Evolutionary conservation across 2,888 invertebrate genomes (phyloP), one percentile per base, ranked within the genome.

Genomic region (Sarcophaga rosellei): DNA sequence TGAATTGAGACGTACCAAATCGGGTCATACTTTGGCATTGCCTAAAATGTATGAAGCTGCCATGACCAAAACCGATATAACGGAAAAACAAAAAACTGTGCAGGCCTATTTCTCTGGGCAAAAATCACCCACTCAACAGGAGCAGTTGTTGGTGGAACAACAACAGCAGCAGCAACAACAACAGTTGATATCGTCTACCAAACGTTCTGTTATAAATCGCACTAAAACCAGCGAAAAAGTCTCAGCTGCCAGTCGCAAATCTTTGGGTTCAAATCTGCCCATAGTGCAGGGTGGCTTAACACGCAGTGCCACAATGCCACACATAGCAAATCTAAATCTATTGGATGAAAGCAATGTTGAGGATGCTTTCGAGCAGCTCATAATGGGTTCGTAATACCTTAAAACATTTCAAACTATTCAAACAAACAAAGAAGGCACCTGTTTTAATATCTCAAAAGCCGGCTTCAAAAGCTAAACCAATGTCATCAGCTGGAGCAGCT

Each of bases 291-390:
- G 94, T 89, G 94, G 95, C 79, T 93, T 97, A 89, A 94, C 95
- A 85, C 95, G 96, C 90, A 97, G 96, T 93, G 95, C 95, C 90
- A 97, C 97, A 59, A 95, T 97, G 95, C 96, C 96, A 10, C 95
- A 96, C 88, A 95, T 96, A 88, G 94, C 94, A n/a, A 94, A 94
- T 90, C 94, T 96, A 77, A 95, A 95, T 92, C 92, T 95, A 92
- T 94, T 96, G 91, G 97, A 96, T 93, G 97, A 96, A 93, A 95
- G 94, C 93, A 97, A 97, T 94, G 96, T 97, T 86, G 98, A 98
- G 92, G 96, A 96, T 94, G 97, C 97, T 89, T 98, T 98, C 94
- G 97, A 98, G 93, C 96, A 96, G 93, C 95, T 98, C 90, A 97
- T 97, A 94, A 94, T 95, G 94, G 94, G 92, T 87, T 92, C 92